phyloP scores from a whole-genome alignment of 2,797 vertebrate species.

The Pipistrellus nathusii region DNA sequence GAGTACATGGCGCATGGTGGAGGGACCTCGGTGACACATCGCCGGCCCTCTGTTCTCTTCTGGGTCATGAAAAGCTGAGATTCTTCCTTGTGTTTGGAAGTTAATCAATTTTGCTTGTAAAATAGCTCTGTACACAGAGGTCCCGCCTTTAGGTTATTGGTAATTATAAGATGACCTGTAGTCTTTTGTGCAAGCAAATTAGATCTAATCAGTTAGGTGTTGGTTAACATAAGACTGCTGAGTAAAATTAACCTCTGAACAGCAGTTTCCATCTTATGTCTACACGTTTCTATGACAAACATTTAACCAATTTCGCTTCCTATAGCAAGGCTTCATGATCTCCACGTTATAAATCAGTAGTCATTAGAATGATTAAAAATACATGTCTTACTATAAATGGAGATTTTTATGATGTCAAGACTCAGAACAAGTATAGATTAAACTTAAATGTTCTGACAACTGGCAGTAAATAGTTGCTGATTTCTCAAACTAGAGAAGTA shows the following conservation, averaged over 20 bases:
- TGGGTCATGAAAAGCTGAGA: neutral
- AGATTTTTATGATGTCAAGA: neutral
- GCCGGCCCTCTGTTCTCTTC: neutral
- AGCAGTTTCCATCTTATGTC: neutral
- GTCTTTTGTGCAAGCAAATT: neutral
- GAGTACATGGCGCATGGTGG: neutral
- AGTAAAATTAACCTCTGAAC: neutral
- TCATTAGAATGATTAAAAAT: neutral
- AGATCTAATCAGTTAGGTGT: neutral
- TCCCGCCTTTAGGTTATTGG: neutral
- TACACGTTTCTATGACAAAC: neutral
- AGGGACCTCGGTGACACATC: neutral
- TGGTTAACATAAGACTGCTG: neutral
- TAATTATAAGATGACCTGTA: neutral
- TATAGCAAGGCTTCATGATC: neutral
- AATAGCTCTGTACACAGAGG: neutral
- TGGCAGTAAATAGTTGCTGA: neutral
- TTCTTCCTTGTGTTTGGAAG: neutral
- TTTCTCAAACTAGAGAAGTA: neutral
- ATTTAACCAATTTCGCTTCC: neutral
- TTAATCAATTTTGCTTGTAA: neutral
- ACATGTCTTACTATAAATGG: neutral
- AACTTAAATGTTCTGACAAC: neutral
- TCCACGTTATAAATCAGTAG: neutral
- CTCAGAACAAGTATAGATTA: neutral